Percentiles rank a stretch among this genome's conserved stretches.
phyloP scores from a whole-genome alignment of 2,113 vertebrate genomes.

The Perccottus glenii region DNA sequence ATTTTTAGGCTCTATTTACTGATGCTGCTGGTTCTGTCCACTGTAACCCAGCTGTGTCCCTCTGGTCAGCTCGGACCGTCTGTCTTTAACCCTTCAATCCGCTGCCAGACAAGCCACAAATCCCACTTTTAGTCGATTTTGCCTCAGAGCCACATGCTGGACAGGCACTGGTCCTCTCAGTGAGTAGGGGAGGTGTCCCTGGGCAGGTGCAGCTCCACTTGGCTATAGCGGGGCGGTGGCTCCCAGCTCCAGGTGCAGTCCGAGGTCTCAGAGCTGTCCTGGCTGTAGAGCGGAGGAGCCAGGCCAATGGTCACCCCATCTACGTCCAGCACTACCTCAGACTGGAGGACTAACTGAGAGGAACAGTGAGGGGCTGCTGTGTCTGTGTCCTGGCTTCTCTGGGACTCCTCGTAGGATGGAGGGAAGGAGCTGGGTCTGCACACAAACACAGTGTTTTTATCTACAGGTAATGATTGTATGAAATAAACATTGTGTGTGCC shows the following conservation, averaged over 20 bases:
- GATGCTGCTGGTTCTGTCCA: no score
- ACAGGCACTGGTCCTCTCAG: conserved; percentile 10
- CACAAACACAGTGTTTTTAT: not conserved
- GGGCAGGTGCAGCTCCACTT: conserved; percentile 12
- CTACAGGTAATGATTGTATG: no score
- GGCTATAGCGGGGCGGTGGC: conserved; percentile 79
- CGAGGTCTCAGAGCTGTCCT: conserved; percentile 52
- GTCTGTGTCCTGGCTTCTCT: conserved; percentile 40
- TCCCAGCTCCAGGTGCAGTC: conserved; percentile 72
- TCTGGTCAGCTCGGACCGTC: no score
- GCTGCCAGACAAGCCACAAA: not conserved
- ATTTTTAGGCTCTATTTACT: no score
- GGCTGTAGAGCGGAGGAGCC: conserved; percentile 80
- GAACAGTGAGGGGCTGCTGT: not conserved
- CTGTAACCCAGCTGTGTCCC: no score
- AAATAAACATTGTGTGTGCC: no score
- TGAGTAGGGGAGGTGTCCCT: not conserved
- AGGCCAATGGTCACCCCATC: conserved; percentile 26
- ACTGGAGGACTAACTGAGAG: not conserved
- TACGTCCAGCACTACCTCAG: conserved; percentile 15
- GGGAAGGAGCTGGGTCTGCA: conserved; percentile 82
- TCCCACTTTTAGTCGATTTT: no score
- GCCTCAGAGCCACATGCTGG: no score
- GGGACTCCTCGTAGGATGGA: conserved; percentile 83
- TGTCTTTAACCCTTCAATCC: no score